These are phyloP conservation scores for Empidonax alnorum DNA, from an alignment of 2,113 vertebrate genomes.

Conservation along the genomic window DNA sequence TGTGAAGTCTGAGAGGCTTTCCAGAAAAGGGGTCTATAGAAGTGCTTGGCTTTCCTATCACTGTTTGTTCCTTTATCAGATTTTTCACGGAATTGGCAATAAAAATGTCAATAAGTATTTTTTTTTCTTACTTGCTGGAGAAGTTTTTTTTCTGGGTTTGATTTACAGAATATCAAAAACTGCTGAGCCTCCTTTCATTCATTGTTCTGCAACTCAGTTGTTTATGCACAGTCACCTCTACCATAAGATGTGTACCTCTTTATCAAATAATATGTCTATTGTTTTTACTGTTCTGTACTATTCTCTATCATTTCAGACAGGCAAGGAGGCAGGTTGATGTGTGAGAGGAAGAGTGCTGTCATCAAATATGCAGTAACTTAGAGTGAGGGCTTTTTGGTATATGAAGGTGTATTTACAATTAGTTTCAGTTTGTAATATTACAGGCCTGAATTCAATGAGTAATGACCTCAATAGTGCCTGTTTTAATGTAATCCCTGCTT, in stretches of 20 bases:
- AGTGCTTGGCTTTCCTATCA: background rate
- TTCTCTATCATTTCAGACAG: background rate
- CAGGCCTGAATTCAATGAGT: constrained; percentile 34
- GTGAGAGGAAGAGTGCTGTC: background rate
- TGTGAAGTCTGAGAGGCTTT: background rate
- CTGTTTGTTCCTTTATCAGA: background rate
- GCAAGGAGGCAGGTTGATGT: background rate
- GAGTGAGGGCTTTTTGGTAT: rapidly evolving
- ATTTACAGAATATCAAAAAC: background rate
- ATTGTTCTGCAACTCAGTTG: background rate
- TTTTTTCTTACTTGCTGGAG: background rate
- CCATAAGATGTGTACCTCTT: background rate
- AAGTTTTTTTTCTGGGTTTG: background rate
- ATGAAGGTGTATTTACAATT: constrained; percentile 12
- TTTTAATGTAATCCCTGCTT: constrained; percentile 68
- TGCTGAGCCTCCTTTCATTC: background rate
- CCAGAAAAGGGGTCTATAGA: background rate
- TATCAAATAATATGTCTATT: background rate
- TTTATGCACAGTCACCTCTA: background rate
- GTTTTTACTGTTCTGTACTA: background rate
- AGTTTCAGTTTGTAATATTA: constrained; percentile 43
- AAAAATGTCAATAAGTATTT: background rate
- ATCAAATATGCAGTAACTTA: background rate
- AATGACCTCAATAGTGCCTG: constrained; percentile 65
- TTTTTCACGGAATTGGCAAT: background rate